Evolutionary conservation across 2,113 vertebrate genomes (phyloP), one percentile per base, ranked within the genome.

Genomic region (Paedocypris sp.): DNA sequence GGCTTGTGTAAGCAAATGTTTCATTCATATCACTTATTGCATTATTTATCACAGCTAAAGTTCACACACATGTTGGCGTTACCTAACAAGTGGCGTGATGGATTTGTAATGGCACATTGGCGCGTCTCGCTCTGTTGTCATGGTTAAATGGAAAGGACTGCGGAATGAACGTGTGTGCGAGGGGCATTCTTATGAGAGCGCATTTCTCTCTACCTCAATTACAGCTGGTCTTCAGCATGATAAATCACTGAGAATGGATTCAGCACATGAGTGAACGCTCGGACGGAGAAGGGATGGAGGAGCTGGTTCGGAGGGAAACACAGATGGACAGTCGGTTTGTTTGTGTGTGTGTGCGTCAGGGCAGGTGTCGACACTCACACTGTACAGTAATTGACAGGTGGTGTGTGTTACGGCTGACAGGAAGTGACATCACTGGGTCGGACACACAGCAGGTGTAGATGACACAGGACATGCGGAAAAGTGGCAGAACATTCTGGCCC

Each of bases 371-470:
- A 73, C 25, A 22, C 66, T 56, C 56, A 39, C 43, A 5, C 68
- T 70, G 65, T n/a, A n/a, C n/a, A n/a, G n/a, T 81, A 77, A 82
- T 62, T 80, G 80, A 75, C 80, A 80, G 75, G 75, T 76, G 73
- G 65, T 39, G 47, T 60, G 47, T 67, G 62, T 62, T 62, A 61
- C 54, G 50, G 53, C 41, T 56, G 61, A 67, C 36, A 50, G 47
- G 47, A 53, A 50, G 58, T 76, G 69, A 68, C 70, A 75, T 78
- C 75, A 77, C 69, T 57, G 63, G 53, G 60, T 74, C 72, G 73
- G 72, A 77, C 67, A 77, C 76, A 69, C 71, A 73, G 60, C 65
- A 60, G 71, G 58, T 51, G 42, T 59, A 50, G 49, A 60, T 39
- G 51, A 42, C 35, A 68, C 42, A 46, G 58, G 64, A 71, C 56